A percentile compares a stretch with the other conserved stretches of the same genome.
These are phyloP conservation scores for Borostomias antarcticus DNA, from an alignment of 2,797 vertebrate genomes.

Conservation along the genomic window DNA sequence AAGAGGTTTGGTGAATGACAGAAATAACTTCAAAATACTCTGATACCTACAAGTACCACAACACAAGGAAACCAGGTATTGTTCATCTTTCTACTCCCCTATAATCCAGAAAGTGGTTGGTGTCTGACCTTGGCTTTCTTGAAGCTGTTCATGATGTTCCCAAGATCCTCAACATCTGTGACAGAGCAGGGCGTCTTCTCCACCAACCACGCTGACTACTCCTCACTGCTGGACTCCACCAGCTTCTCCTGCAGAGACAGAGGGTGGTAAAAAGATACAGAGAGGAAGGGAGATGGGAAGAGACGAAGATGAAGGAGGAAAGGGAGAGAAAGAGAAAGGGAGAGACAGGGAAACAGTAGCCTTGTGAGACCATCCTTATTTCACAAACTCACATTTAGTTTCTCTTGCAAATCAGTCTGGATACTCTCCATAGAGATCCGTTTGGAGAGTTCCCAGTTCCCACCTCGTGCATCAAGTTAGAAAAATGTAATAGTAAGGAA, in stretches of 20 bases:
- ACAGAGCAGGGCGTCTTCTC: constrained; percentile 62
- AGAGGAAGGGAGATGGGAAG: not conserved
- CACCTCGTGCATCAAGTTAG: too few relatives aligned
- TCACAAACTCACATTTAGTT: too few relatives aligned
- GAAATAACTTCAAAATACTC: not conserved
- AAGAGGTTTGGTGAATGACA: not conserved
- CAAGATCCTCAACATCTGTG: constrained; percentile 90
- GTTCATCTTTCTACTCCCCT: not conserved
- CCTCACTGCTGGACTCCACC: constrained; percentile 86
- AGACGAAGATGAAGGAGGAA: not conserved
- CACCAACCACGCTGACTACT: constrained; percentile 65
- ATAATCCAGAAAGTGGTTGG: not conserved
- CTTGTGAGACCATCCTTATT: too few relatives aligned
- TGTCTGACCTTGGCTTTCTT: constrained; percentile 86
- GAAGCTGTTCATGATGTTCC: constrained; percentile 76
- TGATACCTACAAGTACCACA: not conserved
- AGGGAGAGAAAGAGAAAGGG: not conserved
- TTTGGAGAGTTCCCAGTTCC: too few relatives aligned
- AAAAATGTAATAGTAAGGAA: too few relatives aligned
- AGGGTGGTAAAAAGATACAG: not conserved
- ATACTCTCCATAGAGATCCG: too few relatives aligned
- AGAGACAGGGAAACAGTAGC: too few relatives aligned
- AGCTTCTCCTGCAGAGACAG: constrained; percentile 60
- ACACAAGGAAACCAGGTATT: not conserved
- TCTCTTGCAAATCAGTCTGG: too few relatives aligned